Percentiles rank a stretch among this genome's conserved stretches.
Conservation (phyloP, 2,797 vertebrate genomes). For the Microchirus variegatus region DNA sequence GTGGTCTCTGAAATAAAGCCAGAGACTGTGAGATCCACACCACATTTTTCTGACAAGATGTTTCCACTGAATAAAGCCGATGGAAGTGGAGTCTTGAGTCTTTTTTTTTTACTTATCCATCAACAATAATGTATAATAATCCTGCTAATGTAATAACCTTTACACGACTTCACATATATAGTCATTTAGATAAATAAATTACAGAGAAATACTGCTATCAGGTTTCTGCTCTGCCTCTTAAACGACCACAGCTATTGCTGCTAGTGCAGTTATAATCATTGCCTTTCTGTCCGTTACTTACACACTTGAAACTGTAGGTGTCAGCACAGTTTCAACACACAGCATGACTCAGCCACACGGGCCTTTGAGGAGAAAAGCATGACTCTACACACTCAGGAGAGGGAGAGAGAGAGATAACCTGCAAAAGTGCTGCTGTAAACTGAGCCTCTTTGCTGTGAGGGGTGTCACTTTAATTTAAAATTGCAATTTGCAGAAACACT, state of each 20-base stretch:
- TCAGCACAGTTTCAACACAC: constrained; percentile 47
- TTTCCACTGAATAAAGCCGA: too few relatives aligned
- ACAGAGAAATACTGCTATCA: too few relatives aligned
- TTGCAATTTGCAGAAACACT: too few relatives aligned
- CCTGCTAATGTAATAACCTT: not conserved
- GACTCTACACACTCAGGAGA: not conserved
- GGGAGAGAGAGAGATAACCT: not conserved
- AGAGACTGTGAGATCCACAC: not conserved
- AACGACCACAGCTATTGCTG: not conserved
- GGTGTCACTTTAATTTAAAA: too few relatives aligned
- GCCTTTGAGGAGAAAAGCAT: not conserved
- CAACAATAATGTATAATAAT: not conserved
- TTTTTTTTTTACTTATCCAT: not conserved
- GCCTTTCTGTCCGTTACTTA: constrained; percentile 1
- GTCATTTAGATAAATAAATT: not conserved
- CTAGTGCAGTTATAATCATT: not conserved
- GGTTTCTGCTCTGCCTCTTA: too few relatives aligned
- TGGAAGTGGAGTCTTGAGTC: too few relatives aligned
- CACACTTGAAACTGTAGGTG: constrained; percentile 52
- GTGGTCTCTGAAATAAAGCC: not conserved
- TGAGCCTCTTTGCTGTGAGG: too few relatives aligned
- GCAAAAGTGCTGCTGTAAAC: not conserved
- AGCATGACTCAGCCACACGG: not conserved
- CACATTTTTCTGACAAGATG: too few relatives aligned
- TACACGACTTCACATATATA: not conserved